Conservation (phyloP, 2,797 vertebrate genomes). For the Carapus acus region DNA sequence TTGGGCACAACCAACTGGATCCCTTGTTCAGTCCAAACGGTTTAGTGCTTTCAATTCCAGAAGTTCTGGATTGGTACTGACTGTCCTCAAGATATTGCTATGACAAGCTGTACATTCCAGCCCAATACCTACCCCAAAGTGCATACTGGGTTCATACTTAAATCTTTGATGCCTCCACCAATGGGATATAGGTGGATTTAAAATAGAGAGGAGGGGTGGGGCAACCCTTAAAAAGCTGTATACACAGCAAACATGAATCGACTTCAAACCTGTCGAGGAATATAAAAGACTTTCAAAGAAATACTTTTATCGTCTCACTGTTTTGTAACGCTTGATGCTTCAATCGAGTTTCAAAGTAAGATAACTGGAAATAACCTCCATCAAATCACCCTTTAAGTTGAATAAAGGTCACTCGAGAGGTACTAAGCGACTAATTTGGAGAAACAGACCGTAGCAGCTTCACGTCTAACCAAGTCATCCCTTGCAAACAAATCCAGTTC, state of each 20-base stretch:
- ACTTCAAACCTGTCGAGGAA: conserved; percentile 62
- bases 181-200: conserved; percentile 69
- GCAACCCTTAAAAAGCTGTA: conserved; percentile 62
- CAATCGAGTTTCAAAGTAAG: conserved; percentile 49
- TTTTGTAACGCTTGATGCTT: conserved; percentile 51
- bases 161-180: conserved; percentile 66
- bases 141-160: conserved; percentile 67
- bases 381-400: conserved; percentile 26
- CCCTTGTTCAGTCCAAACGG: conserved; percentile 51
- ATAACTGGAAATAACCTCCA: conserved; percentile 10
- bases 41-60: conserved; percentile 49
- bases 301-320: conserved; percentile 60
- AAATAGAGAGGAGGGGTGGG: conserved; percentile 64
- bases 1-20: too few species aligned
- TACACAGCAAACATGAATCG: conserved; percentile 67
- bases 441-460: conserved; percentile 51
- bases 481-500: conserved; percentile 59
- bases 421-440: conserved; percentile 29
- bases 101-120: conserved; percentile 65
- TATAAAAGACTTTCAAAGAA: conserved; percentile 66
- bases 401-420: conserved; percentile 40
- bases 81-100: conserved; percentile 61
- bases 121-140: conserved; percentile 61
- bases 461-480: conserved; percentile 58
- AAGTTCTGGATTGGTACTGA: conserved; percentile 48